Conservation (phyloP, 2,888 invertebrate species). For the Xestobium rufovillosum region DNA sequence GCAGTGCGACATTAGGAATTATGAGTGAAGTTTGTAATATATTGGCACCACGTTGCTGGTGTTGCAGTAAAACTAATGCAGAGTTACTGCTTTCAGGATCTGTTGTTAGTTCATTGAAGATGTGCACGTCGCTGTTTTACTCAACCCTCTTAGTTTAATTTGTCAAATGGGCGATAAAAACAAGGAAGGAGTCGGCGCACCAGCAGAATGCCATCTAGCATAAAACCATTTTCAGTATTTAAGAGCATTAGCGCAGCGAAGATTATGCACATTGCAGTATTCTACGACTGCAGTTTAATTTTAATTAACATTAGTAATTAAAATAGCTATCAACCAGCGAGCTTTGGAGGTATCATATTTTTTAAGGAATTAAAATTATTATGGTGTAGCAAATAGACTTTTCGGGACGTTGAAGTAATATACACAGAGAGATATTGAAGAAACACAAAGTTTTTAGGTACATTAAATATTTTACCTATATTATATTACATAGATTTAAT, state of each 20-base stretch:
- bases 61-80: slow-evolving; percentile 31
- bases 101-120: too few species aligned
- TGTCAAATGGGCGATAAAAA: too few species aligned
- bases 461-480: too few species aligned
- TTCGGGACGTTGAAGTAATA: too few species aligned
- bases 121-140: too few species aligned
- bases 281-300: slow-evolving; percentile 28
- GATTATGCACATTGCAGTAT: slow-evolving; percentile 29
- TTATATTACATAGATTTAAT: too few species aligned
- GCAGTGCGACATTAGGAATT: too few species aligned
- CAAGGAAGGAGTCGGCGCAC: background rate
- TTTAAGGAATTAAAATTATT: background rate
- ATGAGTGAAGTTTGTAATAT: too few species aligned
- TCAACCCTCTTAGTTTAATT: too few species aligned
- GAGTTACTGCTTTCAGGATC: slow-evolving; percentile 25
- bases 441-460: too few species aligned
- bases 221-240: slow-evolving; percentile 22
- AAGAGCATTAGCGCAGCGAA: slow-evolving; percentile 26
- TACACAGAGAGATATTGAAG: too few species aligned
- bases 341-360: background rate
- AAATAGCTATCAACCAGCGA: slow-evolving; percentile 21
- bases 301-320: slow-evolving; percentile 31
- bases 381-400: too few species aligned
- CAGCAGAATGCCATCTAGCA: background rate
- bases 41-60: slow-evolving; percentile 28